Evolutionary conservation across 1,140 invertebrate genomes (phyloP), one percentile per base, ranked within the genome.

Genomic region (Lepidostoma basale): DNA sequence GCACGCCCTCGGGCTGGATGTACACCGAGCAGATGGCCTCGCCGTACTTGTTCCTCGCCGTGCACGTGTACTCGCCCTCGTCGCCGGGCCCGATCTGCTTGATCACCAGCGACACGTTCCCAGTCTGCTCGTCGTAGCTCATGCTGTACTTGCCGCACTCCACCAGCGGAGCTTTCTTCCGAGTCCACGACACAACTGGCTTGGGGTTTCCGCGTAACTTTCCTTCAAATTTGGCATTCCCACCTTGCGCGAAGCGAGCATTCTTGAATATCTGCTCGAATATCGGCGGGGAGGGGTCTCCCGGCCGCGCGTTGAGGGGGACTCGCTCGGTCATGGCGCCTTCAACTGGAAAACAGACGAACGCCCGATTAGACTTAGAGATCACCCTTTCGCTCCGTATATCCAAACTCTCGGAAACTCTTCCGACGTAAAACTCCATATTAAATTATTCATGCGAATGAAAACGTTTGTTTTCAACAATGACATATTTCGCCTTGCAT

Each of bases 41-140:
- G 62, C 96, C 96, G 74, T 93, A 95, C 76, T 93, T 90, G 79
- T 98, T 98, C 65, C 91, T 87, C 8, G 96, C 95, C 60, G 90
- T 94, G 79, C 96, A 97, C 1, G 93, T 96, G 79, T 98, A 98
- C 81, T 98, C 95, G 67, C 96, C 96, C 78, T 96, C 94, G 80
- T 98, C 96, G 30, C 95, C 95, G 22, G 94, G 93, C 59, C 93
- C 93, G 66, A 97, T 95, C 75, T 92, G 88, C 78, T 92, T 93
- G 74, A 98, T 98, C 62, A 94, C 86, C 62, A 97, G 84, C 14
- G 89, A 90, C 45, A 97, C 94, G 69, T 91, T 88, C 62, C 92
- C 95, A 76, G 90, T 94, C 76, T 88, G 87, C 76, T 93, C 90
- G 77, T 96, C 92, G 77, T 96, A 96, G 71, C 87, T 89, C 88